Evolutionary conservation across 2,797 vertebrate species (phyloP), one percentile per base, ranked within the genome.

Genomic region (Chromobotia macracanthus): DNA sequence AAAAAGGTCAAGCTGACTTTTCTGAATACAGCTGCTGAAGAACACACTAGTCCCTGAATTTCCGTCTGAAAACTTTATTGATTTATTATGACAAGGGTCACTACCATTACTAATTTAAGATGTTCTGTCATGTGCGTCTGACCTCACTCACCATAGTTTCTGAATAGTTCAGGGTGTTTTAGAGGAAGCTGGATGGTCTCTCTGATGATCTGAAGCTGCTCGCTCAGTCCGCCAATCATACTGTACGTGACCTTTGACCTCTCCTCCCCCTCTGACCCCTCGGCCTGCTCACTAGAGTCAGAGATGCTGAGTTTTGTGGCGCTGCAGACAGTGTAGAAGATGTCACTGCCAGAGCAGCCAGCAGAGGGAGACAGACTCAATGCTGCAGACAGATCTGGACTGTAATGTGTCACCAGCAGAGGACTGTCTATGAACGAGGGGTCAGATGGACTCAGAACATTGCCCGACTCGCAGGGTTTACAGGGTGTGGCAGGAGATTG

Each of bases 161-260:
- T 94, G 89, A 98, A 98, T 35, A 99, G 89, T 75, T 95, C 94
- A 0, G 97, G 94, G 66, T 95, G 94, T 89, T 95, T 97, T 80
- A 99, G 87, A 11, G 97, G 98, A 79, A 99, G 92, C 87, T 99
- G 96, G 28, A 99, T 91, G 2, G 94, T 94, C 89, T 99, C 96
- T 89, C 95, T 94, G 88, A 99, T 96, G 73, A 88, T 91, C 70
- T 91, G 92, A 85, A 99, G 84, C 83, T 99, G 96, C 82, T 86
- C 93, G 60, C 82, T 88, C 68, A 99, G 92, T 8, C 98, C 97
- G 35, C 98, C 98, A 67, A 99, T 97, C 94, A 95, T 96, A 80
- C 93, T 92, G 21, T 97, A 99, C 0, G 92, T 97, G 84, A 99
- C 92, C 85, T 84, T 94, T 81, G 90, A 88, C 82, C 87, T 75